A percentile compares a stretch with the other conserved stretches of the same genome.
Evolutionary conservation across 1,140 invertebrate genomes (phyloP).

Genomic region (Sinonovacula constricta): DNA sequence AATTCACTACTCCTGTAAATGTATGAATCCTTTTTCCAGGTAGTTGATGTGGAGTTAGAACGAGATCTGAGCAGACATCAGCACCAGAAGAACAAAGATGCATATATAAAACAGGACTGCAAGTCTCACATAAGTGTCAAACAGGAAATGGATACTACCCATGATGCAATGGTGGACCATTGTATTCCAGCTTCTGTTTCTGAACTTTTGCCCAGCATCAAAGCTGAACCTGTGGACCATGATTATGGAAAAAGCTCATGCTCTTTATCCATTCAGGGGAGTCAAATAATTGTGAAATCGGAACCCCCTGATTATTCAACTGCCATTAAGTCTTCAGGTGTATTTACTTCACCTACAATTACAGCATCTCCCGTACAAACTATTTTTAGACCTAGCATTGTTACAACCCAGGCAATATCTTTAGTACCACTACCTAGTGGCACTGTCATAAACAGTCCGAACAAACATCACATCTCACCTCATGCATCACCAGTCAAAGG

Average conservation of each 20-base stretch:
- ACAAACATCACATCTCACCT: neutral
- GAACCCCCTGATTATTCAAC: no score
- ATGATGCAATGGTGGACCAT: no score
- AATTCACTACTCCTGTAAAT: no score
- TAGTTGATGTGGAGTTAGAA: conserved; percentile 58
- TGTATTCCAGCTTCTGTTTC: neutral
- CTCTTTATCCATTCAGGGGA: no score
- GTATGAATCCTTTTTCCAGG: conserved; percentile 53
- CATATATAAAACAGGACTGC: neutral
- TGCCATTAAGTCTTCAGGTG: no score
- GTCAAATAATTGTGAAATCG: no score
- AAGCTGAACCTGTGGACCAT: conserved; percentile 42
- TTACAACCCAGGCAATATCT: conserved; percentile 27
- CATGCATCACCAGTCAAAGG: neutral
- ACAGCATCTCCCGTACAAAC: conserved; percentile 5
- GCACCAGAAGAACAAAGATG: conserved; percentile 6
- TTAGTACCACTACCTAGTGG: conserved; percentile 14
- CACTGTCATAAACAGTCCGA: neutral
- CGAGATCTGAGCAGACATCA: conserved; percentile 28
- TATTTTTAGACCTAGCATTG: conserved; percentile 23
- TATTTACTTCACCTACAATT: no score
- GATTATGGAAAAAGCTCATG: conserved; percentile 47
- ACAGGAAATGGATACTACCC: conserved; percentile 3
- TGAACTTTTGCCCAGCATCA: neutral
- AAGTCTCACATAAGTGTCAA: conserved; percentile 13